Evolutionary conservation across 2,113 vertebrate genomes (phyloP), one percentile per base, ranked within the genome.

Genomic region (Micronycteris hirsuta): DNA sequence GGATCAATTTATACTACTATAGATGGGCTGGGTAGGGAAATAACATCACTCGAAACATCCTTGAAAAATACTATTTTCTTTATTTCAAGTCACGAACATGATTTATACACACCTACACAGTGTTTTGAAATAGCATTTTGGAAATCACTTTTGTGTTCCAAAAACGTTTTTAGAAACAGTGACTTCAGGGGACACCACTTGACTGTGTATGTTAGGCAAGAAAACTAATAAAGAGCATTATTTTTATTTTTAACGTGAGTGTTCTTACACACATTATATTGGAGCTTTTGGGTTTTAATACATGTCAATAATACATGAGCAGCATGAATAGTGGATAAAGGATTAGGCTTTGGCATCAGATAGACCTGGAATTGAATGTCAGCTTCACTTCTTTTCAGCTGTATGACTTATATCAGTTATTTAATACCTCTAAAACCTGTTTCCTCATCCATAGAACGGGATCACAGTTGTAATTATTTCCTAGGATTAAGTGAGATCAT

Each of bases 401-500:
- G 17, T 93, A 33, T 71, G 38, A 86, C 41, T 93, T 93, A 26
- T 83, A 4, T 88, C 71, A 47, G 31, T 96, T 76, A 73, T 63
- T 77, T 80, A 84, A 45, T 96, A 82, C 38, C 43, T 82, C 41
- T 56, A 28, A 83, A 91, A 86, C n/a, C 22, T 52, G 43, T 74
- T 95, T 84, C 36, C 43, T 88, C 9, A 73, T 83, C 41, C 71
- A 43, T 93, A 93, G 77, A 88, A 78, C 6, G 20, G 81, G 12
- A 26, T 65, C 61, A 70, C 16, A 77, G 4, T 61, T 67, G 22
- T 86, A 65, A 86, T 77, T 89, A 92, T 89, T 56, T 96, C 19
- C 49, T 58, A 96, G 70, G 54, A 74, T 58, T 96, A 83, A 90
- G 83, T 83, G 54, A 87, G 63, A 71, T 93, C 38, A 61, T 83